phyloP scores from a whole-genome alignment of 2,888 invertebrate genomes.

The Caenorhabditis sp. region DNA sequence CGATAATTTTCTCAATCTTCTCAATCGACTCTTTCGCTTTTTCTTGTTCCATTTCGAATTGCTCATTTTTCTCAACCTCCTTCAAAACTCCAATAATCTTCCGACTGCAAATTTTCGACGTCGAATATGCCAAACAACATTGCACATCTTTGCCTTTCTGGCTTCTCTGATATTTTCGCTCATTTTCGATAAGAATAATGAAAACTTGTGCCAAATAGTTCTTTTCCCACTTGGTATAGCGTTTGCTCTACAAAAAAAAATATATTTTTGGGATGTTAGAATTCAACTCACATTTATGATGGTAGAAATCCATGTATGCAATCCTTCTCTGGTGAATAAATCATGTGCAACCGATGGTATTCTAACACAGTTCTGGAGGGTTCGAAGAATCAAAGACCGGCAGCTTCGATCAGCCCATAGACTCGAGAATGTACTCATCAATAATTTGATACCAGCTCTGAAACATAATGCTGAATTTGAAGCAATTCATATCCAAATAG shows the following conservation, averaged over 20 bases:
- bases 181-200: constrained; percentile 33
- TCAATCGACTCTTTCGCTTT: constrained; percentile 24
- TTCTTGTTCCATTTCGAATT: constrained; percentile 21
- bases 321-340: constrained; percentile 38
- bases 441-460: background rate
- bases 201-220: constrained; percentile 52
- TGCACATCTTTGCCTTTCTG: constrained; percentile 32
- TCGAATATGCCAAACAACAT: constrained; percentile 15
- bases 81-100: constrained; percentile 27
- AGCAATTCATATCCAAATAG: background rate
- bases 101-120: constrained; percentile 29
- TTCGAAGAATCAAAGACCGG: constrained; percentile 22
- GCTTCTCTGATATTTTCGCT: constrained; percentile 41
- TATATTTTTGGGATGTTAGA: background rate
- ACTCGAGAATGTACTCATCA: constrained; percentile 33
- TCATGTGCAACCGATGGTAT: constrained; percentile 52
- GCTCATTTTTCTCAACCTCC: constrained; percentile 15
- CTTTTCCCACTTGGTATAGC: constrained; percentile 50
- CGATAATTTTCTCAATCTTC: constrained; percentile 21
- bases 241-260: constrained; percentile 26
- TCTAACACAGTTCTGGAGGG: constrained; percentile 18
- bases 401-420: constrained; percentile 26
- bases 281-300: constrained; percentile 36
- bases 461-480: background rate
- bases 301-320: constrained; percentile 49